Percentiles rank a stretch among this genome's conserved stretches.
phyloP scores from a whole-genome alignment of 2,113 vertebrate genomes.

The Myotis davidii region DNA sequence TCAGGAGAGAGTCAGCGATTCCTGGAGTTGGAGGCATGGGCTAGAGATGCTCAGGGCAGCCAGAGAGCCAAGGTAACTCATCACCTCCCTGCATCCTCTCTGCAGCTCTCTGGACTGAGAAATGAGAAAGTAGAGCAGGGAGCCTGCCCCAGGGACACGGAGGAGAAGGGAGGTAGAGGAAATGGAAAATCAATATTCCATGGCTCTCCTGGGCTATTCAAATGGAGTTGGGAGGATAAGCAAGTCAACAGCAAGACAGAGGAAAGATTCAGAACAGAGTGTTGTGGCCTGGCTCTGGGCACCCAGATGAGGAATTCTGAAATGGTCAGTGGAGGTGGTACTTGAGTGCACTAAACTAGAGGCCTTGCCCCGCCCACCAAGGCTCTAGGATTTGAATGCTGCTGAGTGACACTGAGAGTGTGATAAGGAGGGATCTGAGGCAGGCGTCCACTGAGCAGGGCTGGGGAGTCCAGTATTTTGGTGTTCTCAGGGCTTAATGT shows the following conservation, averaged over 20 bases:
- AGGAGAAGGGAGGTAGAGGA: background rate
- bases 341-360: background rate
- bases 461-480: background rate
- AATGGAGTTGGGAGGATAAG: background rate
- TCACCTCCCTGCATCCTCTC: background rate
- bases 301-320: background rate
- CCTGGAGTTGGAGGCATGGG: background rate
- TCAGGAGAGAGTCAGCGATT: background rate
- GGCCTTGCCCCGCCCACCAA: background rate
- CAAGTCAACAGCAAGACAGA: background rate
- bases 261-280: background rate
- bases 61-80: background rate
- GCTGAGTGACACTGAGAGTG: background rate
- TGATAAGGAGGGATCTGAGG: background rate
- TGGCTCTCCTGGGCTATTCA: background rate
- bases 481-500: background rate
- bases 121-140: conserved; percentile 11
- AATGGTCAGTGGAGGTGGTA: background rate
- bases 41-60: background rate
- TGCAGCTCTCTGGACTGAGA: conserved; percentile 4
- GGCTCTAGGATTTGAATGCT: background rate
- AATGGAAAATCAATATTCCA: conserved; percentile 42
- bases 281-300: background rate
- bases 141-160: background rate
- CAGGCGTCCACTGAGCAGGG: background rate